These are phyloP conservation scores for Acestrorhynchus altus DNA, from an alignment of 2,797 vertebrate species.

Conservation along the genomic window DNA sequence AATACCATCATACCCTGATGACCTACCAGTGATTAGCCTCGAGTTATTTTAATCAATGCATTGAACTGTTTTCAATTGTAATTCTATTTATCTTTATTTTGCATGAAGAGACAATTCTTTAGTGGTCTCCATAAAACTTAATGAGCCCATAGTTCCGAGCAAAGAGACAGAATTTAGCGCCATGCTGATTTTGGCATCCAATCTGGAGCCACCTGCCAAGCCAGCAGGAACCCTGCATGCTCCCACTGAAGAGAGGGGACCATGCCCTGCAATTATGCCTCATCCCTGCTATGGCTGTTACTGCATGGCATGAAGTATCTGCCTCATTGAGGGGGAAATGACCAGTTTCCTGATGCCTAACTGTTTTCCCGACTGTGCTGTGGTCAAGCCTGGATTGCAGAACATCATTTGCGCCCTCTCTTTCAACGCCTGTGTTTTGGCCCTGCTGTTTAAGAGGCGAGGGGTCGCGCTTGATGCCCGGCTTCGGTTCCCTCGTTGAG, in stretches of 20 bases:
- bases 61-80: too few species aligned
- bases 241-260: not conserved
- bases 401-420: not conserved
- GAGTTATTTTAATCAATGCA: too few species aligned
- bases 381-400: not conserved
- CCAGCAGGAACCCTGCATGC: not conserved
- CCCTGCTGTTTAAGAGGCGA: too few species aligned
- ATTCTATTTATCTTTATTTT: too few species aligned
- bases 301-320: constrained; percentile 24
- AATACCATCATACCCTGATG: too few species aligned
- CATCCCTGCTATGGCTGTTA: not conserved
- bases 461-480: not conserved
- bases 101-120: too few species aligned
- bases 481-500: not conserved
- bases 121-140: too few species aligned
- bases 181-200: not conserved
- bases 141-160: too few species aligned
- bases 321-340: constrained; percentile 48
- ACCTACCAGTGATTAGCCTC: too few species aligned
- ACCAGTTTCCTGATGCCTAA: constrained; percentile 17
- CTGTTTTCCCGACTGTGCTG: constrained; percentile 10
- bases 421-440: not conserved
- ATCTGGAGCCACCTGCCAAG: constrained; percentile 16
- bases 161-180: not conserved
- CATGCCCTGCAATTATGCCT: too few species aligned